A percentile compares a stretch with the other conserved stretches of the same genome.
Conservation (phyloP, 2,888 invertebrate genomes). For the Muschampia staudingeri region DNA sequence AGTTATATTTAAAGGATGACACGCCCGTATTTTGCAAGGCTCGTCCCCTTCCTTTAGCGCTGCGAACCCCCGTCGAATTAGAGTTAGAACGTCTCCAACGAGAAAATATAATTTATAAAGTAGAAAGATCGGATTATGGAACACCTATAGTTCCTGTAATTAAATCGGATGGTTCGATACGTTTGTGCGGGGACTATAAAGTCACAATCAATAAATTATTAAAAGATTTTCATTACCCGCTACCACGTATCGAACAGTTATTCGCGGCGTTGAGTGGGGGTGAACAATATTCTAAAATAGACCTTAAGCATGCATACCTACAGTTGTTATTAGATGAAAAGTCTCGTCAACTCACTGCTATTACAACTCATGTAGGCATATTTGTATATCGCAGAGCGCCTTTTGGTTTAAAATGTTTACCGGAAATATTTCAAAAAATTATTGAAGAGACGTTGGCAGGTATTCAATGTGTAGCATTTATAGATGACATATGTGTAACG, state of each 20-base stretch:
- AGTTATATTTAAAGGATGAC: constrained; percentile 41
- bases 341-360: constrained; percentile 65
- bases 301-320: constrained; percentile 4
- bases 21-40: constrained; percentile 58
- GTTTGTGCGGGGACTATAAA: constrained; percentile 68
- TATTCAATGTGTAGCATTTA: constrained; percentile 58
- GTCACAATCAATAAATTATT: constrained; percentile 65
- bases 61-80: constrained; percentile 63
- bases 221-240: constrained; percentile 45
- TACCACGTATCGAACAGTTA: not conserved
- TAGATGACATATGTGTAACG: constrained; percentile 64
- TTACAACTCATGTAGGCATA: constrained; percentile 65
- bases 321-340: constrained; percentile 26
- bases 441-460: constrained; percentile 65
- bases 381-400: constrained; percentile 62
- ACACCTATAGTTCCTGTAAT: not conserved
- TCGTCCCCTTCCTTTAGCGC: constrained; percentile 64
- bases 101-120: not conserved
- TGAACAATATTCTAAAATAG: not conserved
- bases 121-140: not conserved
- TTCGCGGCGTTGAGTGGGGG: not conserved
- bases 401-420: constrained; percentile 63
- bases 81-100: constrained; percentile 68
- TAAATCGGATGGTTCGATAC: constrained; percentile 55
- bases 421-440: constrained; percentile 70